These are phyloP conservation scores for Mirounga angustirostris DNA, from an alignment of 2,113 vertebrate genomes.

Conservation along the genomic window DNA sequence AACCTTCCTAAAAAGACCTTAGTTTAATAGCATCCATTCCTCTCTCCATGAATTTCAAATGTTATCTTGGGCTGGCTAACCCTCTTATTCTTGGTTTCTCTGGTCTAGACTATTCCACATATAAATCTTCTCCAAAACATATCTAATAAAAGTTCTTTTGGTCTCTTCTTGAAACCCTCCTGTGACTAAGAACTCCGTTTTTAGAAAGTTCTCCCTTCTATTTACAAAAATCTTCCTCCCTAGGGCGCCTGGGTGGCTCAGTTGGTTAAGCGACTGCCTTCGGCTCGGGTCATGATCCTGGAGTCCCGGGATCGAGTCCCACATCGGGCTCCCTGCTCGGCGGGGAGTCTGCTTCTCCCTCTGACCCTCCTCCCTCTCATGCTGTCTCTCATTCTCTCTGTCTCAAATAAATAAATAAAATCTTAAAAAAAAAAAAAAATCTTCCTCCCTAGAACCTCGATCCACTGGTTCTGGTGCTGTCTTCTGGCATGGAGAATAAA, in stretches of 20 bases:
- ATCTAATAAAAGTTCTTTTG: neutral
- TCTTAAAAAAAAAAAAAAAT: neutral
- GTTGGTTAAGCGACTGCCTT: too few species aligned
- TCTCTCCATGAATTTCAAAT: neutral
- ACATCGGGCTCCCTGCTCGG: too few species aligned
- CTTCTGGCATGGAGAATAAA: neutral
- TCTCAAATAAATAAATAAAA: too few species aligned
- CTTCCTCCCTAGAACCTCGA: neutral
- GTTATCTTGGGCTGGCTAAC: neutral
- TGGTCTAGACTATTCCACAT: neutral
- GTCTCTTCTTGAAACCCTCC: slow-evolving; percentile 10
- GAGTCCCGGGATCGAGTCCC: too few species aligned
- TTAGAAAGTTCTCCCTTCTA: neutral
- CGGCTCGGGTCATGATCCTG: too few species aligned
- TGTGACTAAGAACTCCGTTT: slow-evolving; percentile 10
- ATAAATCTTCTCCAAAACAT: neutral
- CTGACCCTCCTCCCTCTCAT: too few species aligned
- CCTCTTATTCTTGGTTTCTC: neutral
- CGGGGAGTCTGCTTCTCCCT: too few species aligned
- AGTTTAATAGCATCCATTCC: neutral
- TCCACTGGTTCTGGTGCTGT: neutral
- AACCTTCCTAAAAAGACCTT: neutral
- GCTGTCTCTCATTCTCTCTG: too few species aligned
- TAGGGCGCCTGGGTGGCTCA: neutral
- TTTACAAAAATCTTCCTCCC: slow-evolving; percentile 11